Evolutionary conservation across 2,797 vertebrate genomes (phyloP).

Genomic region (Scolopax rusticola): DNA sequence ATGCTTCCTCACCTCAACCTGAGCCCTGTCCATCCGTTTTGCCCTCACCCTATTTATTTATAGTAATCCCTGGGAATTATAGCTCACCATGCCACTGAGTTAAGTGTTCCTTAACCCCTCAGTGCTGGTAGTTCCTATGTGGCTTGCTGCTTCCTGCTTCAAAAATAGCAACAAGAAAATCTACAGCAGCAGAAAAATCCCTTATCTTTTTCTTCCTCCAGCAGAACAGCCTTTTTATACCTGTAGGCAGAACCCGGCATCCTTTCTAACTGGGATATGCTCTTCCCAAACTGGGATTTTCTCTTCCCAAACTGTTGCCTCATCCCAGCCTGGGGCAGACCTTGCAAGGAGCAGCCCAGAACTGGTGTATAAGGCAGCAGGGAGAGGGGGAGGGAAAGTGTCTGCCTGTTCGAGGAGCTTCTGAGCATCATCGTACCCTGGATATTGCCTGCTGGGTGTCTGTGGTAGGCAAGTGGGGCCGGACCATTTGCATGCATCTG

Average conservation of each 20-base stretch:
- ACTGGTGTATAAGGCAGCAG: neutral
- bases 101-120: neutral
- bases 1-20: neutral
- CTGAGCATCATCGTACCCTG: neutral
- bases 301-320: neutral
- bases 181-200: neutral
- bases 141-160: neutral
- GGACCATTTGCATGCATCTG: neutral
- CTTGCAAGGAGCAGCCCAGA: neutral
- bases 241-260: neutral
- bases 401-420: neutral
- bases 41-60: slow-evolving; percentile 10
- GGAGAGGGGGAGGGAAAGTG: neutral
- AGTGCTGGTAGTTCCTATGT: neutral
- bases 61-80: slow-evolving; percentile 39
- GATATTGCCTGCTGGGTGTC: neutral
- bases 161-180: slow-evolving; percentile 13
- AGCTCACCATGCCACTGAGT: neutral
- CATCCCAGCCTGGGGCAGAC: neutral
- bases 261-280: neutral
- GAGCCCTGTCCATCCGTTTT: neutral
- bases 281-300: neutral
- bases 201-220: neutral
- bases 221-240: neutral
- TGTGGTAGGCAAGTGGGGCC: neutral